Conservation (phyloP, 2,888 invertebrate genomes). For the Platycnemis pennipes region DNA sequence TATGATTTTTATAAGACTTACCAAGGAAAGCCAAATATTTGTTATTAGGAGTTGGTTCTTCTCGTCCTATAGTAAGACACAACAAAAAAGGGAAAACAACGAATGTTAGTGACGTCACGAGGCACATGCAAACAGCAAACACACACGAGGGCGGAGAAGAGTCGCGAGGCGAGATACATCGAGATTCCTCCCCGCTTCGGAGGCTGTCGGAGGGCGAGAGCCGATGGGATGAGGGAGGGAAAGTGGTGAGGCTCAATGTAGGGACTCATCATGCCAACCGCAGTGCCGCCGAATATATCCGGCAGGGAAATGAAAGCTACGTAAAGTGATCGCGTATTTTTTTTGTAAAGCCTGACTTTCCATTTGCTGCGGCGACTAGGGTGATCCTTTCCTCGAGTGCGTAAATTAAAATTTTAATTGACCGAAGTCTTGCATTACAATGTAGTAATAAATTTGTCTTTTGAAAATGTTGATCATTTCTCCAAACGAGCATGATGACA, state of each 20-base stretch:
- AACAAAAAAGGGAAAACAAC: constrained; percentile 87
- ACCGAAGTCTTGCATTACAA: too few species aligned
- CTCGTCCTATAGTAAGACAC: constrained; percentile 90
- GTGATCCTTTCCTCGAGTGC: too few species aligned
- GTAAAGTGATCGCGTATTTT: too few species aligned
- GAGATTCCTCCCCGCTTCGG: too few species aligned
- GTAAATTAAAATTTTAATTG: too few species aligned
- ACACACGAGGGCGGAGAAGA: constrained; percentile 58
- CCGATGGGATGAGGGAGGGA: background rate
- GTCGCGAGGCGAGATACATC: background rate
- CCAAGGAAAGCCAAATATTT: constrained; percentile 97
- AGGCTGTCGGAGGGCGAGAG: too few species aligned
- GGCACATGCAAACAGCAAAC: constrained; percentile 70
- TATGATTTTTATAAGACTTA: constrained; percentile 82
- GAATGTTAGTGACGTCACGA: constrained; percentile 72
- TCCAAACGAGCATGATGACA: too few species aligned
- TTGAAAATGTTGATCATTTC: too few species aligned
- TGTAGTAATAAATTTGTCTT: too few species aligned
- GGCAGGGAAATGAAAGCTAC: too few species aligned
- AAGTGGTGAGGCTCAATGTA: background rate
- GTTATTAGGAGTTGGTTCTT: constrained; percentile 97
- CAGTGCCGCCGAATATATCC: background rate
- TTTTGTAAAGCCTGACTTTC: too few species aligned
- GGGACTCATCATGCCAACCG: background rate
- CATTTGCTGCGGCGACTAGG: too few species aligned